A percentile compares a stretch with the other conserved stretches of the same genome.
These are phyloP conservation scores for Sesia apiformis DNA, from an alignment of 2,888 invertebrate genomes.

Conservation along the genomic window DNA sequence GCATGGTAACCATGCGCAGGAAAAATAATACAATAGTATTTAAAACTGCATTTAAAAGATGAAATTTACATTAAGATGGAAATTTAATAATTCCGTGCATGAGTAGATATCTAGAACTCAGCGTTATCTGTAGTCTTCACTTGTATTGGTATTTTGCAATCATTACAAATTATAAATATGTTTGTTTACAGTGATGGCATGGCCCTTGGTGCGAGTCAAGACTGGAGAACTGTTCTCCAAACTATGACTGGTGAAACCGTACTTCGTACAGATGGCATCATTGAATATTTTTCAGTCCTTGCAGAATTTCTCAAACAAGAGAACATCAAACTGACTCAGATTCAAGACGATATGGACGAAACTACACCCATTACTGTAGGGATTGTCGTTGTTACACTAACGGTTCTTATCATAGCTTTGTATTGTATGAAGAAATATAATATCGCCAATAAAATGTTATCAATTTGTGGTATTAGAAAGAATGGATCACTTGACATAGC, in stretches of 20 bases:
- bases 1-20: no score
- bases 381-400: slow-evolving; percentile 41
- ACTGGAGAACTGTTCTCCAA: slow-evolving; percentile 55
- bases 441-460: slow-evolving; percentile 36
- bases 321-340: slow-evolving; percentile 29
- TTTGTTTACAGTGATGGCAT: slow-evolving; percentile 51
- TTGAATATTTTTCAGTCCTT: slow-evolving; percentile 50
- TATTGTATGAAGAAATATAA: slow-evolving; percentile 56
- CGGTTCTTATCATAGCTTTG: slow-evolving; percentile 45
- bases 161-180: neutral
- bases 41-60: no score
- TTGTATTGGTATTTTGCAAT: no score
- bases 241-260: slow-evolving; percentile 57
- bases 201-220: slow-evolving; percentile 59
- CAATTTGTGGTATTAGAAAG: slow-evolving; percentile 52
- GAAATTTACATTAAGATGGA: neutral
- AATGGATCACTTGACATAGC: slow-evolving; percentile 64
- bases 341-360: slow-evolving; percentile 45
- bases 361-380: slow-evolving; percentile 57
- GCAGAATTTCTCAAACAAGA: slow-evolving; percentile 39
- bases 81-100: neutral
- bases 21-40: no score
- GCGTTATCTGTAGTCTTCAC: neutral
- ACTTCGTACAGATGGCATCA: slow-evolving; percentile 50
- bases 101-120: neutral